Base-by-base conservation (phyloP, 2,797 vertebrate species). In the Salmo trutta region DNA sequence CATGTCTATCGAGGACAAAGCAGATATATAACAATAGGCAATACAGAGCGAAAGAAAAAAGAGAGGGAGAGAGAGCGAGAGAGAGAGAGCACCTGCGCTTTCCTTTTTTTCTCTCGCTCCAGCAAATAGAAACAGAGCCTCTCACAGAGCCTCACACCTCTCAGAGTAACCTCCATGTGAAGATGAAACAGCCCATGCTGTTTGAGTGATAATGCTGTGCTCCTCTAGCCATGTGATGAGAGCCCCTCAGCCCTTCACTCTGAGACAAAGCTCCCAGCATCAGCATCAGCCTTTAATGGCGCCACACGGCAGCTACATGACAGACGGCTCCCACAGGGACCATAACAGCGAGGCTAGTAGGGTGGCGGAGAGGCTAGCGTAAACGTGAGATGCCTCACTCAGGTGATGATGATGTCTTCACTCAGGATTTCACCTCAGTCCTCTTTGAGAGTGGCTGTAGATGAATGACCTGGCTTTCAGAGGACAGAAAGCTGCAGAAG, bases 291-390 rank as follows among this genome's bases (percentile, higher is more conserved):
- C 66, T 86, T 89, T 86, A 87, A 76, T 83, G 83, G 73, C 74
- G 73, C 75, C 78, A 19, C 74, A 8, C 16, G 47, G 72, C 77
- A n/a, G 1, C 66, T 62, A 82, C 87, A 68, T 86, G 87, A 83
- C 87, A 84, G 82, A 79, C 83, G 81, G 81, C 78, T 85, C 89
- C 90, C 89, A 74, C 78, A 82, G 89, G 89, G 90, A 90, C 88
- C 76, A 0, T 29, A 54, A 70, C 8, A 68, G 81, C 83, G 3
- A 83, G 85, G 85, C 75, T 84, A 81, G 87, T 21, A 62, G 89
- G 76, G 0, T 36, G 59, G 73, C 8, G 68, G 82, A 83, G 12
- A 83, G 83, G 84, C 76, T 84, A 81, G 87, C 87, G 90, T 89
- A 86, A 86, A 90, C 88, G 85, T 79, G 88, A 87, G 86, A 88